phyloP scores from a whole-genome alignment of 2,888 invertebrate species.

The Baronia brevicornis region DNA sequence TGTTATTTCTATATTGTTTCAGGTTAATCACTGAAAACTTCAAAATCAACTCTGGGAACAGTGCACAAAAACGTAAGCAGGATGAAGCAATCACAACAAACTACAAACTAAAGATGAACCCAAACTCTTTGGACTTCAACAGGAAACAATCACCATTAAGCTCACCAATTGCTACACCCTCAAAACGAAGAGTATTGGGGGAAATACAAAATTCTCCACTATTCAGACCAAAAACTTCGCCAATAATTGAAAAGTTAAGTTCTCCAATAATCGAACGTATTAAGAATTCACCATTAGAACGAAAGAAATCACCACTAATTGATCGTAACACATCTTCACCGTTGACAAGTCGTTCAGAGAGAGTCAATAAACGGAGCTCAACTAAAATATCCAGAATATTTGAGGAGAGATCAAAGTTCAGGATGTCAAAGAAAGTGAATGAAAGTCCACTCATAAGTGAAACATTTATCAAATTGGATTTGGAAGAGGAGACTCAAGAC shows the following conservation, averaged over 20 bases:
- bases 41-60: slow-evolving; percentile 68
- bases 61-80: slow-evolving; percentile 56
- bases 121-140: slow-evolving; percentile 51
- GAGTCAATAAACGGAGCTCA: slow-evolving; percentile 21
- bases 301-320: slow-evolving; percentile 17
- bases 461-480: slow-evolving; percentile 43
- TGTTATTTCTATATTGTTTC: no score
- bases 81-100: slow-evolving; percentile 48
- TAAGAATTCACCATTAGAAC: slow-evolving; percentile 28
- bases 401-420: slow-evolving; percentile 51
- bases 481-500: slow-evolving; percentile 61
- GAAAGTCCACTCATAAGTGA: slow-evolving; percentile 30
- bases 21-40: slow-evolving; percentile 73
- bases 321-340: slow-evolving; percentile 25
- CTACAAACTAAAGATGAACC: slow-evolving; percentile 60
- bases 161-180: slow-evolving; percentile 35
- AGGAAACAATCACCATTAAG: slow-evolving; percentile 36
- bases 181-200: slow-evolving; percentile 51
- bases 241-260: slow-evolving; percentile 30
- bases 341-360: slow-evolving; percentile 14
- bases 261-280: slow-evolving; percentile 42
- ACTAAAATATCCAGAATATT: slow-evolving; percentile 48
- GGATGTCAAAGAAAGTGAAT: slow-evolving; percentile 58
- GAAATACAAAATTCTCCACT: slow-evolving; percentile 34
- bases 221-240: slow-evolving; percentile 30